Evolutionary conservation across 2,797 vertebrate species (phyloP).

Genomic region (Gambusia yucatana): DNA sequence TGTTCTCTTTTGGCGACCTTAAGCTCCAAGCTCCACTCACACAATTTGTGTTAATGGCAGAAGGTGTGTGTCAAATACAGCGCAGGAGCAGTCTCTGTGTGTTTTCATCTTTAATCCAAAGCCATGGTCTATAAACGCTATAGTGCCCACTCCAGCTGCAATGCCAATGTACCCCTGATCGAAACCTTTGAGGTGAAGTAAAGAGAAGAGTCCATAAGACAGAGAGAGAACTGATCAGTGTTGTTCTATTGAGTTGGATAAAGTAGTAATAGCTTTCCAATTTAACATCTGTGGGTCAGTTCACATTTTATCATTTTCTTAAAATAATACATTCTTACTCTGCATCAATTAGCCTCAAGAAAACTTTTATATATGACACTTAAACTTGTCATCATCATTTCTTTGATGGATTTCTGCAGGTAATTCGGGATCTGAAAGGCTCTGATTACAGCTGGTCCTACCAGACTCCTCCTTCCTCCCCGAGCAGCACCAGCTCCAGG

Average conservation of each 20-base stretch:
- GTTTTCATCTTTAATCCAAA: not conserved
- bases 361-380: not conserved
- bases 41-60: not conserved
- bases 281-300: not conserved
- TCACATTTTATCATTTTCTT: not conserved
- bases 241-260: not conserved
- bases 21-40: not conserved
- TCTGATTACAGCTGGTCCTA: conserved; percentile 98
- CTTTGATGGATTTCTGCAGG: conserved; percentile 75
- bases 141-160: not conserved
- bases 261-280: not conserved
- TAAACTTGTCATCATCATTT: not conserved
- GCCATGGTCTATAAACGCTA: not conserved
- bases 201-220: not conserved
- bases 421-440: conserved; percentile 96
- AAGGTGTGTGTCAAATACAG: not conserved
- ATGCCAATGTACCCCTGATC: not conserved
- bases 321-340: not conserved
- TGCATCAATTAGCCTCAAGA: not conserved
- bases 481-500: conserved; percentile 92
- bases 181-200: not conserved
- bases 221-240: not conserved
- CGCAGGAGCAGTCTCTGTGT: not conserved
- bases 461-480: conserved; percentile 95
- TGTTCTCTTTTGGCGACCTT: not conserved